Conservation (phyloP, 2,113 vertebrate species). For the Urocolius indicus region DNA sequence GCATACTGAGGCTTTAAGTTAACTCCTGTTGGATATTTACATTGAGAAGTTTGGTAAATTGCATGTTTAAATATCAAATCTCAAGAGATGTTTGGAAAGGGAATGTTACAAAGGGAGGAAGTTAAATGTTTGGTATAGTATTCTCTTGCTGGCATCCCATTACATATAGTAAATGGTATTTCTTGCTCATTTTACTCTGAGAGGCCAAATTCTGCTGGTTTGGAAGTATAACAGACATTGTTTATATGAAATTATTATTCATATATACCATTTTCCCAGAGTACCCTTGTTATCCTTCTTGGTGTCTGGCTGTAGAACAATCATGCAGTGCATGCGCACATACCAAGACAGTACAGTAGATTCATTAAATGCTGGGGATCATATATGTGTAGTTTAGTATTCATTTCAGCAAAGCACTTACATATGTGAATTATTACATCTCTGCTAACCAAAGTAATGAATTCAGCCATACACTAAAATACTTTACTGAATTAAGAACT, state of each 20-base stretch:
- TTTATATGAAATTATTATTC: slow-evolving; percentile 67
- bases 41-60: slow-evolving; percentile 57
- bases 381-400: slow-evolving; percentile 41
- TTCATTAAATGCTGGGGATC: slow-evolving; percentile 43
- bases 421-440: slow-evolving; percentile 63
- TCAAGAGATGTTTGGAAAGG: slow-evolving; percentile 53
- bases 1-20: neutral
- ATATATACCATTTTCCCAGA: slow-evolving; percentile 39
- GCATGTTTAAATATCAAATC: slow-evolving; percentile 64
- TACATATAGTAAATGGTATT: slow-evolving; percentile 50
- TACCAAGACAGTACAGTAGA: neutral
- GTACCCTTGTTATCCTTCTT: slow-evolving; percentile 13
- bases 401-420: slow-evolving; percentile 42
- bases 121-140: slow-evolving; percentile 57
- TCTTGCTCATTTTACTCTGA: slow-evolving; percentile 51
- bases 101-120: slow-evolving; percentile 64
- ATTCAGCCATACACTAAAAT: slow-evolving; percentile 51
- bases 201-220: slow-evolving; percentile 49
- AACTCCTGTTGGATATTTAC: slow-evolving; percentile 52
- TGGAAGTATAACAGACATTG: slow-evolving; percentile 52
- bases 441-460: slow-evolving; percentile 49
- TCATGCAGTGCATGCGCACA: neutral
- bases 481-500: slow-evolving; percentile 61
- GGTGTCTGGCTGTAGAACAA: slow-evolving; percentile 46
- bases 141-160: slow-evolving; percentile 54